Evolutionary conservation across 2,113 vertebrate genomes (phyloP), one percentile per base, ranked within the genome.

Genomic region (Chionis minor): DNA sequence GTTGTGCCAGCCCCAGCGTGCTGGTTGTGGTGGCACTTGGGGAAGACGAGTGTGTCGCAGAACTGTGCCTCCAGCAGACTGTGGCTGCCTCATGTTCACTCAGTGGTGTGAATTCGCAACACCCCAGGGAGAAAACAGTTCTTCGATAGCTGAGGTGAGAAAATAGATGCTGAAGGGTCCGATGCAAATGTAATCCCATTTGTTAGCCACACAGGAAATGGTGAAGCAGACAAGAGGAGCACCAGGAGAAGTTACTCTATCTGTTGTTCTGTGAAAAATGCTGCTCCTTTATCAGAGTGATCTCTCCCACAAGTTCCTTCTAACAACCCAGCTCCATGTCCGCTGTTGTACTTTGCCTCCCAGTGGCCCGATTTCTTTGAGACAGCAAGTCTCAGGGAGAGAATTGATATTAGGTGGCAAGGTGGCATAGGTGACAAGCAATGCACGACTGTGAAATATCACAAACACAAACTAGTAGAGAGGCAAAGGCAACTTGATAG

Each of bases 151-250:
- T 10, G 44, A 42, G 52, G 38, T 52, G 26, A 59, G 32, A 59
- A 73, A 63, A 71, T 8, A 26, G n/a, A 56, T 16, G 30, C 49
- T 3, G 5, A 81, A 88, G 44, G 30, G 42, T 51, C 35, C 0
- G 0, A 18, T 0, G 3, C 33, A 28, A 5, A 6, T 20, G 33
- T 32, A 20, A 45, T 52, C 69, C 26, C 2, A 0, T 59, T 61
- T 24, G 55, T 38, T 44, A 52, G 10, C 54, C 38, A 18, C 38
- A 4, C 18, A 55, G 56, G 56, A 70, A 47, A 71, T 45, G 47
- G 47, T 71, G 73, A 66, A 38, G 58, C 5, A 1, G 24, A 32
- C 19, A n/a, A 35, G 12, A 27, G 6, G 28, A 33, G 5, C 47
- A 71, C 9, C 7, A 35, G 40, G 26, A 55, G 24, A 79, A 70